Evolutionary conservation across 2,797 vertebrate species (phyloP).

Genomic region (Oryzias sinensis): DNA sequence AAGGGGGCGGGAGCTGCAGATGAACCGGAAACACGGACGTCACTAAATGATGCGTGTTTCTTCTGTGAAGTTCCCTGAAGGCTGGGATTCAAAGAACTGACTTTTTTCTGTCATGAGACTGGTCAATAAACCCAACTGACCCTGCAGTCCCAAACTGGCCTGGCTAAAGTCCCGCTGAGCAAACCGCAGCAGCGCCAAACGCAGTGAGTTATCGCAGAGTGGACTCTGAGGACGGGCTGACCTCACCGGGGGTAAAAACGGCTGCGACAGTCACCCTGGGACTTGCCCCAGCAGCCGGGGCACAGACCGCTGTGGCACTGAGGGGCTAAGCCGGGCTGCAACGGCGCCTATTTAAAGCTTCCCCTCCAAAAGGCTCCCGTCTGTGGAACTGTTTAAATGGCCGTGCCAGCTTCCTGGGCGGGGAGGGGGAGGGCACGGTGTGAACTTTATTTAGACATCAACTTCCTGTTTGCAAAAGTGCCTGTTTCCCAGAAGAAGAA

Average conservation of each 20-base stretch:
- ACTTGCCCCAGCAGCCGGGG: conserved; percentile 45
- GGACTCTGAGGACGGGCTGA: conserved; percentile 67
- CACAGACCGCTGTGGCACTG: conserved; percentile 65
- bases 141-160: conserved; percentile 52
- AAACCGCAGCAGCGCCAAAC: conserved; percentile 58
- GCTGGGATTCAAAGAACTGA: background rate
- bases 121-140: conserved; percentile 57
- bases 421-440: conserved; percentile 23
- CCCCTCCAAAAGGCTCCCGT: conserved; percentile 55
- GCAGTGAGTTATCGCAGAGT: conserved; percentile 69
- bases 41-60: conserved; percentile 10
- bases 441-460: conserved; percentile 73
- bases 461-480: conserved; percentile 77
- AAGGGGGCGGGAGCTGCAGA: conserved; percentile 39
- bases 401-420: conserved; percentile 56
- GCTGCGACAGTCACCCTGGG: conserved; percentile 64
- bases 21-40: conserved; percentile 22
- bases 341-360: conserved; percentile 65
- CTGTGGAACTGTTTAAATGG: conserved; percentile 64
- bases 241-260: conserved; percentile 72
- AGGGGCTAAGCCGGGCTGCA: conserved; percentile 43
- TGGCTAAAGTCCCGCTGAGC: conserved; percentile 47
- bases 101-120: conserved; percentile 25
- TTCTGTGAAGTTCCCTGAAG: background rate
- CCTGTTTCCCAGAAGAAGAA: conserved; percentile 65